Evolutionary conservation across 2,888 invertebrate species (phyloP).

Genomic region (Caenorhabditis sp.): DNA sequence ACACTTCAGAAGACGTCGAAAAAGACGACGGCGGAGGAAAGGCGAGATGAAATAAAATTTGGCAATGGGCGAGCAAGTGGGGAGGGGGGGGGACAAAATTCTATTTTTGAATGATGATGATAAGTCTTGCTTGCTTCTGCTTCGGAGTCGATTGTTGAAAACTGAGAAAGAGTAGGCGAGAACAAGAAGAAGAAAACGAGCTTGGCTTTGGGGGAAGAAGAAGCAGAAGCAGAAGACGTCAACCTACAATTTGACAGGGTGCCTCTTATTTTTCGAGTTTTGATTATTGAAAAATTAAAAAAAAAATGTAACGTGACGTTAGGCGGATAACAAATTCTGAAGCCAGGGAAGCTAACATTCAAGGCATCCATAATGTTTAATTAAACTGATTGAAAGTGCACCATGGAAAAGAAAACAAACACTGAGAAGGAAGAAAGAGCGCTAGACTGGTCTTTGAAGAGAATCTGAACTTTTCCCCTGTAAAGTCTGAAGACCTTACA

Average conservation of each 20-base stretch:
- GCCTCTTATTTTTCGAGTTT: not conserved
- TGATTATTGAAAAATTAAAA: slow-evolving; percentile 1
- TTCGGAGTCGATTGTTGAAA: slow-evolving; percentile 25
- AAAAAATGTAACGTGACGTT: too few species aligned
- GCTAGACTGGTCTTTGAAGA: too few species aligned
- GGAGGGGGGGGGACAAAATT: slow-evolving; percentile 30
- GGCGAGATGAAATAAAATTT: slow-evolving; percentile 56
- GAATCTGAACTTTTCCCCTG: too few species aligned
- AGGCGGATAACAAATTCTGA: too few species aligned
- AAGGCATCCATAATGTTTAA: not conserved
- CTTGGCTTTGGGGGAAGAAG: too few species aligned
- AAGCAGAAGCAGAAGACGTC: slow-evolving; percentile 4
- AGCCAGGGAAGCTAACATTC: too few species aligned
- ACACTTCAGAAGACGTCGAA: slow-evolving; percentile 15
- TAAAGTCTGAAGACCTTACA: not conserved
- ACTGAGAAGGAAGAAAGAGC: not conserved
- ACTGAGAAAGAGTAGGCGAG: slow-evolving; percentile 55
- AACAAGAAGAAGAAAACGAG: slow-evolving; percentile 35
- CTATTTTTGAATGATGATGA: slow-evolving; percentile 60
- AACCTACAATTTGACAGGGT: slow-evolving; percentile 28
- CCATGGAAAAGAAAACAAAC: not conserved
- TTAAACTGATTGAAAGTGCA: not conserved
- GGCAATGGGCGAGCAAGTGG: slow-evolving; percentile 13
- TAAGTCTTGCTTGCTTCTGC: slow-evolving; percentile 30
- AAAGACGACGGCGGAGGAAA: slow-evolving; percentile 7